Evolutionary conservation across 2,113 vertebrate genomes (phyloP), one percentile per base, ranked within the genome.

Genomic region (Albula glossodonta): DNA sequence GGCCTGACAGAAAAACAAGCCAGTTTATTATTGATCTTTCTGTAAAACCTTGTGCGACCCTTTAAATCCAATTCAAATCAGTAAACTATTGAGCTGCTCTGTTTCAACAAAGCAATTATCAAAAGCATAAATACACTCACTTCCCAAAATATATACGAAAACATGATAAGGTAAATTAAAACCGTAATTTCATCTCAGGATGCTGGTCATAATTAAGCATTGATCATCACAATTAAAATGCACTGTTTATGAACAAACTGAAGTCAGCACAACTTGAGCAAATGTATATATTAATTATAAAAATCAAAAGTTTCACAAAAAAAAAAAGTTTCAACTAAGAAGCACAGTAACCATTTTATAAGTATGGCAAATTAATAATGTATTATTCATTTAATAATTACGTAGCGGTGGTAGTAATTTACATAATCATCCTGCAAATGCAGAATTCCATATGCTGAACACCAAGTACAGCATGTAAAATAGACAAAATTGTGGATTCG

Each of bases 401-500:
- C 2, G 12, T 12, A 56, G 53, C 70, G 8, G 4, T 74, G 10
- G 3, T 12, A 56, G 6, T 56, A 56, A 63, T 63, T 19, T 4
- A 74, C 31, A 74, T 31, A 9, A 74, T 74, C 70, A 74, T 74
- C 31, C n/a, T 31, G n/a, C n/a, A 31, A 74, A 74, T n/a, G n/a
- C n/a, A 74, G 8, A 22, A 22, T 74, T 31, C 7, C 22, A 22
- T n/a, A 74, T 74, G 9, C 70, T 74, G 70, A 5, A 50, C 78
- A 80, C 50, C 80, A 51, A 41, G 48, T 84, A 51, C 15, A 60
- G 48, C 19, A 82, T 41, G 79, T n/a, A 25, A 51, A 56, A 84
- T 11, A 78, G 5, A 41, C 78, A 86, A 70, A 48, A 48, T n/a
- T 78, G 48, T 88, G 85, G 83, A 84, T 86, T 56, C 85, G 82